A percentile compares a stretch with the other conserved stretches of the same genome.
phyloP scores from a whole-genome alignment of 2,888 invertebrate genomes.

The Arrhopalites spinosus region DNA sequence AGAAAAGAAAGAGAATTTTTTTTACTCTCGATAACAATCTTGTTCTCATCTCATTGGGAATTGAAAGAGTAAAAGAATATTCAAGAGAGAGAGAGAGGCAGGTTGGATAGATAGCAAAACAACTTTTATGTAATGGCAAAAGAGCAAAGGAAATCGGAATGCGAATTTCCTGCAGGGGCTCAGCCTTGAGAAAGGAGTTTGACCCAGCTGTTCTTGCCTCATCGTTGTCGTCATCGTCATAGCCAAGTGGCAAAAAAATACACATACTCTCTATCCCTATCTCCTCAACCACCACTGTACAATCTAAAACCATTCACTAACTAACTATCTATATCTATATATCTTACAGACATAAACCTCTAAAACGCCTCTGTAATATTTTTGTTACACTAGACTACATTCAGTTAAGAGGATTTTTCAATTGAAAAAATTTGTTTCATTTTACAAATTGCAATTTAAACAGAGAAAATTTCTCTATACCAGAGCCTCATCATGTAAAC shows the following conservation, averaged over 20 bases:
- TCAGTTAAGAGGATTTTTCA: constrained; percentile 3
- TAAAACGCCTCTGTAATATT: no score
- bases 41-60: constrained; percentile 34
- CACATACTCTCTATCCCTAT: background rate
- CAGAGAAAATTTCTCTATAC: background rate
- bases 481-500: constrained; percentile 12
- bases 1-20: constrained; percentile 20
- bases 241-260: background rate
- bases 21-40: constrained; percentile 33
- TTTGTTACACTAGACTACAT: background rate
- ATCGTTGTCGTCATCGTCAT: constrained; percentile 25
- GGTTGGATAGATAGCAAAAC: constrained; percentile 14
- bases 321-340: no score
- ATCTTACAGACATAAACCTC: background rate
- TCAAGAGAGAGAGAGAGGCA: constrained; percentile 8
- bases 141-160: constrained; percentile 36
- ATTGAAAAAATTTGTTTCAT: constrained; percentile 12
- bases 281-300: background rate
- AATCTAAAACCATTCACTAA: no score
- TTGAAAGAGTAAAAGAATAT: background rate
- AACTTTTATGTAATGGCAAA: constrained; percentile 29
- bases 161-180: constrained; percentile 32
- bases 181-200: constrained; percentile 57
- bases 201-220: constrained; percentile 51
- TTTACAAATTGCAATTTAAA: constrained; percentile 3